Base-by-base conservation (phyloP, 2,888 invertebrate species). In the Polydrusus cervinus region DNA sequence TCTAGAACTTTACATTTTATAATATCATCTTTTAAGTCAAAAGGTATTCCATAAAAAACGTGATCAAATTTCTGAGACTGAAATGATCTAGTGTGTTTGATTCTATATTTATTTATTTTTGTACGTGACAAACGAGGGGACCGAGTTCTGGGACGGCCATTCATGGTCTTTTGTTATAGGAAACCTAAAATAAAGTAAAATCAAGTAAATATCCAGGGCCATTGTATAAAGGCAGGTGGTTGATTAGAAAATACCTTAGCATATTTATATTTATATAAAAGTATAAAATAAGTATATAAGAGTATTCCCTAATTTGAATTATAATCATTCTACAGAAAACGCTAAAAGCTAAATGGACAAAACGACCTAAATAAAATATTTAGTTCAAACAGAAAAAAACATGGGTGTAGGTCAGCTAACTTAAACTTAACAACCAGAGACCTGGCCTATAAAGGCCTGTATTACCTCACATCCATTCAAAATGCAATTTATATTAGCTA, bases 131-230 rank as follows among this genome's bases (percentile, higher is more conserved):
- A 25, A 25, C 25, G 25, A 25, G 25, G 25, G 25, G 25, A 74
- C 40, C 30, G 16, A 14, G 45, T 47, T 51, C 49, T 49, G 57
- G 49, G 64, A 68, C 7, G 43, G 49, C 76, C 72, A 76, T 72
- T 76, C 76, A 76, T 73, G 51, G 65, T 76, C 60, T 73, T 57
- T 51, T 10, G 45, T 18, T 61, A 30, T 72, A 30, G 30, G 57
- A 76, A 67, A 76, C 76, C 76, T 73, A 25, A 11, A 75, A 67
- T 25, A 25, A 16, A 70, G 8, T 34, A n/a, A 43, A 43, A 13
- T 13, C 43, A 13, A n/a, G 1, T 5, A 43, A 43, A 43, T 13
- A 34, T 34, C 34, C 1, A 7, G 34, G 34, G 8, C 34, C 34
- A 34, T 3, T 34, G 34, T 7, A 34, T 34, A 30, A 30, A 7